phyloP scores from a whole-genome alignment of 2,888 invertebrate species.

The Elmis aenea region DNA sequence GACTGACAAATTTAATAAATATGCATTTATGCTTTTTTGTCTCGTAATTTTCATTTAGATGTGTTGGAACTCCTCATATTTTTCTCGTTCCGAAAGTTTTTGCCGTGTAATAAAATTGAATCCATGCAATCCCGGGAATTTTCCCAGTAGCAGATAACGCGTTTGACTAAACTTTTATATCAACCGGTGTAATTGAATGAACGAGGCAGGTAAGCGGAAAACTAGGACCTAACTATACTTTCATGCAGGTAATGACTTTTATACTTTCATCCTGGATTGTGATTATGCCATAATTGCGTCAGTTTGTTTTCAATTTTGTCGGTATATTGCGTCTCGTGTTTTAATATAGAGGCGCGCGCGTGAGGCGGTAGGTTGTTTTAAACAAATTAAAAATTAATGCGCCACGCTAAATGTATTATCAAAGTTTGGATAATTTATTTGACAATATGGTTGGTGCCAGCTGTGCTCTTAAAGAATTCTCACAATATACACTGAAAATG shows the following conservation, averaged over 20 bases:
- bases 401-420: too few species aligned
- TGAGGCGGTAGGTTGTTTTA: too few species aligned
- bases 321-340: too few species aligned
- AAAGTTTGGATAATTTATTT: too few species aligned
- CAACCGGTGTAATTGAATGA: constrained; percentile 27
- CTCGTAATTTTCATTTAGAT: constrained; percentile 24
- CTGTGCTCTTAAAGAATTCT: too few species aligned
- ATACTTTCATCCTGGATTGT: constrained; percentile 29
- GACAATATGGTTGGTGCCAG: too few species aligned
- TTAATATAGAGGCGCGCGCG: too few species aligned
- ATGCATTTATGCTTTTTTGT: constrained; percentile 25
- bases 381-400: too few species aligned
- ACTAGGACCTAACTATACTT: constrained; percentile 28
- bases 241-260: constrained; percentile 30
- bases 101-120: constrained; percentile 22
- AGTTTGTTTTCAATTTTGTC: constrained; percentile 19
- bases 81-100: constrained; percentile 19
- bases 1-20: constrained; percentile 22
- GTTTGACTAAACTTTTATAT: constrained; percentile 24
- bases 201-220: constrained; percentile 29
- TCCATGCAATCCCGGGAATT: constrained; percentile 12
- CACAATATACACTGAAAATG: too few species aligned
- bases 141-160: constrained; percentile 8
- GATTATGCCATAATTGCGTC: constrained; percentile 27
- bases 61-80: constrained; percentile 17